Evolutionary conservation across 2,797 vertebrate genomes (phyloP).

Genomic region (Oreonectes daqikongensis): DNA sequence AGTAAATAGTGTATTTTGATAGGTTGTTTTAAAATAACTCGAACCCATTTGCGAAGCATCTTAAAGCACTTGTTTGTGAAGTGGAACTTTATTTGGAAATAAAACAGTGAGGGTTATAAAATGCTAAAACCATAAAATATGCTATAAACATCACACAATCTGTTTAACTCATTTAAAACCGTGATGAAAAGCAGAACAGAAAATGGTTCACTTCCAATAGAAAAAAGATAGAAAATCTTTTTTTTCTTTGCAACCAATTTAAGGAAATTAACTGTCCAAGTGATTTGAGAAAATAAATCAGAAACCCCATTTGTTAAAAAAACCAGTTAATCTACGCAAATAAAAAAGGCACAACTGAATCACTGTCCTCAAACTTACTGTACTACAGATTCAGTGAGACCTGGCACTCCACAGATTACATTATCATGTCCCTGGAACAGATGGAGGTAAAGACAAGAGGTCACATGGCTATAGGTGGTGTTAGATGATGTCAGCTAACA

Average conservation of each 20-base stretch:
- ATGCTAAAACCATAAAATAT: neutral
- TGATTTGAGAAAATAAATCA: neutral
- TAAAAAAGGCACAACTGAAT: conserved; percentile 22
- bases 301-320: neutral
- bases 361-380: conserved; percentile 26
- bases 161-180: neutral
- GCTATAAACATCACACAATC: neutral
- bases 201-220: neutral
- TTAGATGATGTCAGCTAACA: conserved; percentile 10
- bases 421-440: conserved; percentile 14
- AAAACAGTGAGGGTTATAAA: neutral
- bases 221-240: neutral
- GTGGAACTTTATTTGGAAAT: neutral
- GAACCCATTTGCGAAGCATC: neutral
- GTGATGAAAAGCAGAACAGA: neutral
- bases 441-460: conserved; percentile 19
- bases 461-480: conserved; percentile 7
- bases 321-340: neutral
- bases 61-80: neutral
- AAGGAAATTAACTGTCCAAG: neutral
- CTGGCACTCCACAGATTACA: conserved; percentile 7
- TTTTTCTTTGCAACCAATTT: neutral
- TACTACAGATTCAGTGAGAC: neutral
- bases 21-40: neutral
- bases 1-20: neutral